Conservation (phyloP, 1,140 invertebrate species). For the Microplitis demolitor region DNA sequence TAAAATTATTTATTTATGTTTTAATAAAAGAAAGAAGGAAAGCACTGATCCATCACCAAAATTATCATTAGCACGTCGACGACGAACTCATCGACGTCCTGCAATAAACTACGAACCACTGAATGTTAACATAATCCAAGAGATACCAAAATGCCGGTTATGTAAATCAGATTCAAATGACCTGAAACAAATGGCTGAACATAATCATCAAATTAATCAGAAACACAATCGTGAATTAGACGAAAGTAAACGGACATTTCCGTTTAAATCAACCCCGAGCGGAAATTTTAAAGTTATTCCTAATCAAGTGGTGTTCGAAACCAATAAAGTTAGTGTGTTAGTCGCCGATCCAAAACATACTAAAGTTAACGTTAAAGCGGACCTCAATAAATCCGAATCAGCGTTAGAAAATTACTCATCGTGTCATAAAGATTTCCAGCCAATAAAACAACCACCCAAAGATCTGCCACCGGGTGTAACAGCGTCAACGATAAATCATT, state of each 20-base stretch:
- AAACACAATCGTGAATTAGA: background rate
- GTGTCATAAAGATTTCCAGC: background rate
- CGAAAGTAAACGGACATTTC: constrained; percentile 55
- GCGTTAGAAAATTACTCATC: constrained; percentile 10
- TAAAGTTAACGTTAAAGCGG: constrained; percentile 66
- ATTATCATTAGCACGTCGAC: background rate
- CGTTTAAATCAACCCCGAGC: constrained; percentile 69
- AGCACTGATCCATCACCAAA: background rate
- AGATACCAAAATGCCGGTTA: constrained; percentile 6
- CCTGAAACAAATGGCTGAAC: background rate
- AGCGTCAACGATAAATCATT: constrained; percentile 44
- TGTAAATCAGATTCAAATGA: background rate
- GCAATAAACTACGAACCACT: constrained; percentile 29
- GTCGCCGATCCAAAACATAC: constrained; percentile 69
- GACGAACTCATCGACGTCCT: background rate
- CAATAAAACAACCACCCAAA: constrained; percentile 19
- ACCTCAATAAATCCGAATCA: constrained; percentile 47
- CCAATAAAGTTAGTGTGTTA: constrained; percentile 70
- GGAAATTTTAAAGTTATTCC: constrained; percentile 71
- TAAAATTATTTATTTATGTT: too few species aligned
- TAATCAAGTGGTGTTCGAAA: constrained; percentile 70
- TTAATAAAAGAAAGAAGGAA: background rate
- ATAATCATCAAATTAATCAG: background rate
- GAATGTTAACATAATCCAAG: constrained; percentile 46
- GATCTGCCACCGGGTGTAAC: constrained; percentile 43